A percentile compares a stretch with the other conserved stretches of the same genome.
Evolutionary conservation across 1,140 invertebrate genomes (phyloP).

Genomic region (Whitmania pigra): DNA sequence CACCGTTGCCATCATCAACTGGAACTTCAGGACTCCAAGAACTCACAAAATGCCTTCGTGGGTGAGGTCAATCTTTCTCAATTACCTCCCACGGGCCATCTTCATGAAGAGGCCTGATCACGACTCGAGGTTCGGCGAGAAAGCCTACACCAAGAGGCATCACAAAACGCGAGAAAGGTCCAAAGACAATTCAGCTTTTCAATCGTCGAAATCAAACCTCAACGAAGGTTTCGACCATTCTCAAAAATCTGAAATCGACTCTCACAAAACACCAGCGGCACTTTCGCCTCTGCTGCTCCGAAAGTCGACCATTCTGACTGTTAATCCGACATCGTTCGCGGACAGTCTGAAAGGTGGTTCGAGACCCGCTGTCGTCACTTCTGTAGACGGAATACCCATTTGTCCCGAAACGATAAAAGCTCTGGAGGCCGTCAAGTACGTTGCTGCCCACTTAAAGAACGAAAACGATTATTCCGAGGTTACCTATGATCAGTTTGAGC

Average conservation of each 20-base stretch:
- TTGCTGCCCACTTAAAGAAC: slow-evolving; percentile 36
- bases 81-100: slow-evolving; percentile 5
- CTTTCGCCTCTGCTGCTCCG: background rate
- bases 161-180: background rate
- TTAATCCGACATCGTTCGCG: too few relatives aligned
- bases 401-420: slow-evolving; percentile 35
- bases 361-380: background rate
- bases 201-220: background rate
- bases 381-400: background rate
- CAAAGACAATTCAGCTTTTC: background rate
- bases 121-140: background rate
- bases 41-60: slow-evolving; percentile 52
- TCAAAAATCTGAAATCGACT: background rate
- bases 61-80: slow-evolving; percentile 7
- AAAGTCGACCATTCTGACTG: background rate
- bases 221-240: background rate
- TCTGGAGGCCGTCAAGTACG: slow-evolving; percentile 36
- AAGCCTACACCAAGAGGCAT: background rate
- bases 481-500: background rate
- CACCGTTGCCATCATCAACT: slow-evolving; percentile 97
- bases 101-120: slow-evolving; percentile 13
- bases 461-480: slow-evolving; percentile 29
- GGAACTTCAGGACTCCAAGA: slow-evolving; percentile 88
- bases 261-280: background rate
- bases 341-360: too few relatives aligned